Evolutionary conservation across 2,888 invertebrate genomes (phyloP), one percentile per base, ranked within the genome.

Genomic region (Rhabditophanes sp.): DNA sequence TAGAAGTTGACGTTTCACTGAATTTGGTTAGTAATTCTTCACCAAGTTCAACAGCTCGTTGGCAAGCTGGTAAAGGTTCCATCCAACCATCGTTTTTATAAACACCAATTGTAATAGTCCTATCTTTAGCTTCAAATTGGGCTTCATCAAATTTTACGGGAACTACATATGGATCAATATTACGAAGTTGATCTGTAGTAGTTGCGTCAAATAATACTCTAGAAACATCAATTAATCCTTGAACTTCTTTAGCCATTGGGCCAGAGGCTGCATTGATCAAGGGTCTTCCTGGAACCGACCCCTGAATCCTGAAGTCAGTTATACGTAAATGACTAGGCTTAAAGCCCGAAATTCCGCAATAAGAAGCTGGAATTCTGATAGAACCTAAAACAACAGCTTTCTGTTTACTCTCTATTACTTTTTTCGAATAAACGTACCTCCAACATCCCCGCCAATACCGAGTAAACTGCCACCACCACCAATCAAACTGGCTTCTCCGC

Each of bases 331-430:
- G 47, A 5, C 48, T 50, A 2, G 53, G 55, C 41, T 52, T 33
- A 20, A 43, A 25, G 4, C 68, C 66, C 33, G 56, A 65, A 16
- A 66, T 57, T 2, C 72, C 72, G 49, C 67, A 67, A 48, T 68
- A 66, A 40, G 66, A 63, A 24, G 67, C 62, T 0, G 72, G 72
- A 30, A 69, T 65, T 3, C 72, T 54, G 14, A 70, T 62, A 34
- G 69, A 69, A 24, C 72, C 72, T 4, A 68, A 70, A 12, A 70
- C 65, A 39, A 72, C 71, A 18, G 65, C 63, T 8, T n/a, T n/a
- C n/a, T n/a, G n/a, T n/a, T n/a, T n/a, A n/a, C n/a, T n/a, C n/a
- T n/a, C n/a, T n/a, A 25, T 16, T 5, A 25, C 17, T 25, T 3
- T 24, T 24, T 4, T 24, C 4, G 3, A 14, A 3, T 9, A 25